Conservation (phyloP, 2,797 vertebrate genomes). For the Clarias laeviceps region DNA sequence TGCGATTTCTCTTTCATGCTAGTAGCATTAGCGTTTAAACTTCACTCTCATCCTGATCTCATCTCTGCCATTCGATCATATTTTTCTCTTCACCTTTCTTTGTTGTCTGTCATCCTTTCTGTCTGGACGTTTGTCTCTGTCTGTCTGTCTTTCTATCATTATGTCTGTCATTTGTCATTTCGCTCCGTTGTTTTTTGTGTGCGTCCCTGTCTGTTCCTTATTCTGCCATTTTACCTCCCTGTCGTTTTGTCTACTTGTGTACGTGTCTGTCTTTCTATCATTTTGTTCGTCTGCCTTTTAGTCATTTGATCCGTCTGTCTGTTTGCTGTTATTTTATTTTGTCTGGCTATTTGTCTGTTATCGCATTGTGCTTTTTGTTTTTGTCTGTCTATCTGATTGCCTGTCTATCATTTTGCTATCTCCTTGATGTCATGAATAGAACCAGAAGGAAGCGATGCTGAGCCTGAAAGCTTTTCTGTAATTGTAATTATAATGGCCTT, state of each 20-base stretch:
- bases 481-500: slow-evolving; percentile 24
- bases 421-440: slow-evolving; percentile 10
- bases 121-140: background rate
- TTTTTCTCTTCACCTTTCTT: background rate
- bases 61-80: background rate
- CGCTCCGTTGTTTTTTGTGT: no score
- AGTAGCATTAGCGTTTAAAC: background rate
- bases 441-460: slow-evolving; percentile 12
- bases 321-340: no score
- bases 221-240: background rate
- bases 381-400: background rate
- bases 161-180: background rate
- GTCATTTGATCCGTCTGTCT: background rate
- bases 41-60: background rate
- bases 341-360: background rate
- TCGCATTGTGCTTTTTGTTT: background rate
- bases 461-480: slow-evolving; percentile 27
- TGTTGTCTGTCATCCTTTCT: background rate
- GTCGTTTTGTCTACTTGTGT: background rate
- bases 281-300: background rate
- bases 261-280: background rate
- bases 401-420: background rate
- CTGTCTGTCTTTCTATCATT: background rate
- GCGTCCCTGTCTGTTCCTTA: background rate
- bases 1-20: background rate